Evolutionary conservation across 64 coral and sea anemone genomes (phyloP).

Genomic region (Catalaphyllia jardinei): DNA sequence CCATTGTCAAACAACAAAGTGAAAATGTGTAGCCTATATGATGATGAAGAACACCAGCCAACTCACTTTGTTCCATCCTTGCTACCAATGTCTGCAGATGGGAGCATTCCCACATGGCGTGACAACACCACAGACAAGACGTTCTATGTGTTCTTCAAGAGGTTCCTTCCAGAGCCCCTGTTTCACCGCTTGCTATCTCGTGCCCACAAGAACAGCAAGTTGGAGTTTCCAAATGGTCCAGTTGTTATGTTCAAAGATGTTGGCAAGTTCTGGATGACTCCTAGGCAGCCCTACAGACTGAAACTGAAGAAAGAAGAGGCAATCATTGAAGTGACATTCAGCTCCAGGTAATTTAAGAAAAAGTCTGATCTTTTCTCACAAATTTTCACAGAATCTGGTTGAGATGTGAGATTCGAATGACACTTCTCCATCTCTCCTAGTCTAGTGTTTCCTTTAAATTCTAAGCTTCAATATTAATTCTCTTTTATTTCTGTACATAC

Average conservation of each 20-base stretch:
- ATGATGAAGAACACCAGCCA: not conserved
- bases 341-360: conserved; percentile 2
- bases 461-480: not conserved
- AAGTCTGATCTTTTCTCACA: not conserved
- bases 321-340: conserved; percentile 62
- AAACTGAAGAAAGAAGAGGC: conserved; percentile 37
- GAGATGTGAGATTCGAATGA: not conserved
- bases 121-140: conserved; percentile 33
- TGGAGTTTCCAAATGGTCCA: not conserved
- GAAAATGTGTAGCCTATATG: not conserved
- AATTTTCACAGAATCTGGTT: not conserved
- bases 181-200: conserved; percentile 67
- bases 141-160: conserved; percentile 57
- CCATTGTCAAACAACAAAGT: not conserved
- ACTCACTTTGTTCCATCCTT: conserved; percentile 52
- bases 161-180: conserved; percentile 62
- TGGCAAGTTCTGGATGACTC: conserved; percentile 48
- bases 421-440: too few species aligned
- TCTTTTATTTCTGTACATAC: not conserved
- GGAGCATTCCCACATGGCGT: conserved; percentile 13
- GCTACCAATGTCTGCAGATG: conserved; percentile 29
- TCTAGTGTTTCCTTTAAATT: too few species aligned
- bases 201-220: conserved; percentile 50
- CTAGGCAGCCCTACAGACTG: conserved; percentile 44
- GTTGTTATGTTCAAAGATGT: conserved; percentile 29